Percentiles rank a stretch among this genome's conserved stretches.
Evolutionary conservation across 2,888 invertebrate species (phyloP).

Genomic region (Cataglyphis altisquamis): DNA sequence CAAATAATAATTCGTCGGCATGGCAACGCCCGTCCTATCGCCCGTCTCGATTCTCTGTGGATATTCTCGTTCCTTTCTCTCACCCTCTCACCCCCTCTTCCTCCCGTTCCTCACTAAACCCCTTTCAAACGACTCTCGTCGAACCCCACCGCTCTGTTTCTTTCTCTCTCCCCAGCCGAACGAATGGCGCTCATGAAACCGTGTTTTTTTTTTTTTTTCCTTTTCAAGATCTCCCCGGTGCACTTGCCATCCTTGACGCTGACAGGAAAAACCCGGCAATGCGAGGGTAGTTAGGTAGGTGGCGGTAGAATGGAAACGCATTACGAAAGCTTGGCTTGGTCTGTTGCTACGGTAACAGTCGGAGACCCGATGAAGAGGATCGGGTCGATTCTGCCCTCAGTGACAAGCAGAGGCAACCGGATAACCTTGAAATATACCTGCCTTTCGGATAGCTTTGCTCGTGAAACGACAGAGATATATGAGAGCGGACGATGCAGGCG

Average conservation of each 20-base stretch:
- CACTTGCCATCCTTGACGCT: constrained; percentile 74
- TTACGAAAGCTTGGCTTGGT: constrained; percentile 69
- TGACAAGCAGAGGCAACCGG: constrained; percentile 60
- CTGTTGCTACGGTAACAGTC: constrained; percentile 78
- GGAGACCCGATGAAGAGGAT: constrained; percentile 62
- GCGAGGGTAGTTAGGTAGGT: constrained; percentile 35
- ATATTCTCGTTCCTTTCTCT: constrained; percentile 61
- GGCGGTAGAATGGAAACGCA: constrained; percentile 55
- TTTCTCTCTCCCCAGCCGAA: constrained; percentile 73
- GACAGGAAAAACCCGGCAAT: constrained; percentile 58
- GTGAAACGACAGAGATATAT: constrained; percentile 55
- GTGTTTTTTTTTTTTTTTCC: constrained; percentile 76
- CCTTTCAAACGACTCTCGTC: constrained; percentile 42
- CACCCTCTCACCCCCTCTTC: constrained; percentile 47
- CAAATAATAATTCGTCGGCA: constrained; percentile 82
- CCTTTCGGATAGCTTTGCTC: constrained; percentile 61
- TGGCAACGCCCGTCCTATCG: constrained; percentile 78
- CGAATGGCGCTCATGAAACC: constrained; percentile 82
- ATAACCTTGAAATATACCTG: constrained; percentile 77
- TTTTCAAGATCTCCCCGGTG: constrained; percentile 75
- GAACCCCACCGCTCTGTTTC: constrained; percentile 37
- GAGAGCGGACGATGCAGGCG: constrained; percentile 40
- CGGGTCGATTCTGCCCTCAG: constrained; percentile 59
- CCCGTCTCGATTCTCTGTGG: constrained; percentile 60
- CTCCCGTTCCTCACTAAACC: constrained; percentile 25